Evolutionary conservation across 1,140 invertebrate genomes (phyloP).

Genomic region (Hestina assimilis): DNA sequence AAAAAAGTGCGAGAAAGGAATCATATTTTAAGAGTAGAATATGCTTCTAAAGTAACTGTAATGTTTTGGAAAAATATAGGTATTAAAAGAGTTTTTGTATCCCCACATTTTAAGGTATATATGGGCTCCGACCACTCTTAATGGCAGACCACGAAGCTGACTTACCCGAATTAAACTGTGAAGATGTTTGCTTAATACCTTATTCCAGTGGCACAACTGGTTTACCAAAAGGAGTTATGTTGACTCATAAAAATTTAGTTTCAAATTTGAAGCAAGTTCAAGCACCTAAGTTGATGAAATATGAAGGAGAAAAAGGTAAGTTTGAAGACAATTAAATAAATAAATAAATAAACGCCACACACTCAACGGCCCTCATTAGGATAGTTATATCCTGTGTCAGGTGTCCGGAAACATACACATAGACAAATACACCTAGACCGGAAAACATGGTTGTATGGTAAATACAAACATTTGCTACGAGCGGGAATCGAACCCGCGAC

Average conservation of each 20-base stretch:
- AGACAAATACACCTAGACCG: too few species aligned
- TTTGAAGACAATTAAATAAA: slow-evolving; percentile 5
- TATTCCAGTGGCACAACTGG: slow-evolving; percentile 99
- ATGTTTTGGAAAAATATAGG: background rate
- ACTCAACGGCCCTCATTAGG: too few species aligned
- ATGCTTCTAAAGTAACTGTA: too few species aligned
- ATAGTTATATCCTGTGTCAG: too few species aligned
- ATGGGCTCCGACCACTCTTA: slow-evolving; percentile 77
- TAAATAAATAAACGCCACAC: too few species aligned
- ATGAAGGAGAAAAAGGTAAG: slow-evolving; percentile 62
- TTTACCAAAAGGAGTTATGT: slow-evolving; percentile 97
- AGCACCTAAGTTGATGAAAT: slow-evolving; percentile 68
- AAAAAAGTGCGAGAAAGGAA: too few species aligned
- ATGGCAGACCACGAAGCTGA: slow-evolving; percentile 76
- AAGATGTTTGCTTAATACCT: slow-evolving; percentile 69
- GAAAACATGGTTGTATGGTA: too few species aligned
- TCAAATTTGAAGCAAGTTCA: slow-evolving; percentile 82
- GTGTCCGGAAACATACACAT: too few species aligned
- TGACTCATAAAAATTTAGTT: slow-evolving; percentile 95
- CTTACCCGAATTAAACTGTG: slow-evolving; percentile 64
- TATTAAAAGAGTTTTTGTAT: background rate
- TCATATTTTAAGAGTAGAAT: too few species aligned
- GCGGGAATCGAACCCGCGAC: too few species aligned
- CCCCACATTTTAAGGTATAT: slow-evolving; percentile 54
- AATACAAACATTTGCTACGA: too few species aligned